phyloP scores from a whole-genome alignment of 2,888 invertebrate genomes.

The Chrysopilus asiliformis region DNA sequence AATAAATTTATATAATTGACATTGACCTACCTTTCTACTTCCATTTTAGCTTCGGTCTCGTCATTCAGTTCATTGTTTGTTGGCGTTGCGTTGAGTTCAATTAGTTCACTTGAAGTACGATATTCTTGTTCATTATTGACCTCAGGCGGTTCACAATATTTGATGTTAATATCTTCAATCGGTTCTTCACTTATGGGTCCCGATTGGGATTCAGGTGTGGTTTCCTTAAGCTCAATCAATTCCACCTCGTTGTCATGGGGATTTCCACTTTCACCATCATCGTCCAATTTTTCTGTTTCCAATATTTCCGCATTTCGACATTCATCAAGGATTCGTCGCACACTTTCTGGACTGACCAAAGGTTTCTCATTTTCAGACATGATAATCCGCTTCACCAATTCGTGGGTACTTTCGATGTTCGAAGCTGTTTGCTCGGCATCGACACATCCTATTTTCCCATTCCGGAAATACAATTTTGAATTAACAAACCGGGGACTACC shows the following conservation, averaged over 20 bases:
- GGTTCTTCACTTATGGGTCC: conserved; percentile 7
- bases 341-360: conserved; percentile 32
- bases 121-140: conserved; percentile 30
- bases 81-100: too few relatives aligned
- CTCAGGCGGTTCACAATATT: conserved; percentile 31
- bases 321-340: conserved; percentile 23
- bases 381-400: conserved; percentile 33
- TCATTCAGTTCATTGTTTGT: conserved; percentile 1
- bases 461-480: conserved; percentile 32
- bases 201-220: conserved; percentile 19
- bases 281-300: conserved; percentile 19
- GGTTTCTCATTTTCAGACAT: conserved; percentile 32
- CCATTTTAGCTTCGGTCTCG: too few relatives aligned
- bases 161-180: conserved; percentile 28
- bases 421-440: conserved; percentile 28
- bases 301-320: not conserved
- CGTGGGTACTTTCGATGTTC: conserved; percentile 34
- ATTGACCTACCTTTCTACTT: too few relatives aligned
- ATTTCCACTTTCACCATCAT: conserved; percentile 15
- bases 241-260: conserved; percentile 9
- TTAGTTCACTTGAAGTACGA: too few relatives aligned
- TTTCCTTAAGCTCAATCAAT: conserved; percentile 15
- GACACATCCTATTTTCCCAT: conserved; percentile 34
- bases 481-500: conserved; percentile 30
- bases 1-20: too few relatives aligned